Base-by-base conservation (phyloP, 2,888 invertebrate species). In the Spodoptera littoralis region DNA sequence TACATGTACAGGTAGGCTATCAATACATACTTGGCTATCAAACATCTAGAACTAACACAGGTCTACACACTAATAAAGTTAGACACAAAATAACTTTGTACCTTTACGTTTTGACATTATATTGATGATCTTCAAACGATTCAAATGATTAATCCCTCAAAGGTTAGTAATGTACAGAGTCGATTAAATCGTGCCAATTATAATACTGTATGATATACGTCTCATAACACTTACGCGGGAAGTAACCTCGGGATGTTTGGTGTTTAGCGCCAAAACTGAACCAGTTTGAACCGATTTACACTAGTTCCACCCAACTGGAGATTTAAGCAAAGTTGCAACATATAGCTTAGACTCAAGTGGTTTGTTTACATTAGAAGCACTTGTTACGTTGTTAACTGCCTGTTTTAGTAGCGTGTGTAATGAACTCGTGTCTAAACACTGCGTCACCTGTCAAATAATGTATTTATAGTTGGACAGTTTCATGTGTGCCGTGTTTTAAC, bases 251-350 rank as follows among this genome's bases (percentile, higher is more conserved):
- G 53, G 60, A 71, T 75, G 77, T 70, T 67, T 71, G 60, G 70
- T 63, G 74, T 76, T 79, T 79, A 79, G 80, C 81, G 84, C 87
- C 87, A 86, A 84, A 79, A 79, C 53, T 64, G 60, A 80, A 67
- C 80, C 70, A 64, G 82, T 73, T 67, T 63, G 45, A 68, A 73
- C 80, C 59, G 73, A 79, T 74, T 72, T 70, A 50, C 60, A 76
- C 73, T 61, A 69, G 76, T 71, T 59, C 52, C 49, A 27, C 54
- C 55, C 56, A 36, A 54, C 69, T 73, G 66, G 70, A 77, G 65
- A 72, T 27, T 6, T 36, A 36, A 66, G 55, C 42, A 49, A 24
- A 52, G 36, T 46, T 27, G 48, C 27, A 50, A 11, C 46, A 46
- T 62, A 5, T 45, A 56, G 49, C 24, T 60, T 47, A 9, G 36